These are phyloP conservation scores for Dreissena polymorpha DNA, from an alignment of 1,140 invertebrate species.

Conservation along the genomic window DNA sequence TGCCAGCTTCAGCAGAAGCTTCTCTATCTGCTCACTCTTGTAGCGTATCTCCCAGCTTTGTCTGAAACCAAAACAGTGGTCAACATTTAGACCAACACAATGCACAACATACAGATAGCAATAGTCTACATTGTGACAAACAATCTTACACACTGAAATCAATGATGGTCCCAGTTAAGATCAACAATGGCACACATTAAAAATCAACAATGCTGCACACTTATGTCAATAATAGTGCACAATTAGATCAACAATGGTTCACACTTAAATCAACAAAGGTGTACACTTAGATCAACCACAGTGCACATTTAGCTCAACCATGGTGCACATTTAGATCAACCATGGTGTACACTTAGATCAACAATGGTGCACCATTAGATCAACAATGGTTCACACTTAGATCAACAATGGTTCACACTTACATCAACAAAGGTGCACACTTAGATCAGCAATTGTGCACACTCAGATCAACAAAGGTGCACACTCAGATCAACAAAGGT, in stretches of 20 bases:
- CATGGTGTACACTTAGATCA: too few species aligned
- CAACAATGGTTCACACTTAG: background rate
- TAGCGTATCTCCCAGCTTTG: conserved; percentile 32
- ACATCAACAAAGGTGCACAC: background rate
- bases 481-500: too few species aligned
- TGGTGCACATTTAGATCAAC: too few species aligned
- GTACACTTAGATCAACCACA: background rate
- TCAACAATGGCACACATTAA: background rate
- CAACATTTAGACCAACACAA: background rate
- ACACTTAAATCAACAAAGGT: background rate
- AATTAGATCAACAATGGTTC: background rate
- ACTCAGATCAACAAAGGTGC: too few species aligned
- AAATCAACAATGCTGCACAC: background rate
- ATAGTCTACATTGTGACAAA: background rate
- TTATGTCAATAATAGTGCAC: background rate
- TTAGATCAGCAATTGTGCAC: background rate
- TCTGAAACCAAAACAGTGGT: conserved; percentile 3
- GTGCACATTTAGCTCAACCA: too few species aligned
- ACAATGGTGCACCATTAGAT: background rate
- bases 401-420: background rate
- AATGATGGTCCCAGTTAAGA: background rate
- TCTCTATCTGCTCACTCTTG: conserved; percentile 26
- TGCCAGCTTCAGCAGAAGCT: conserved; percentile 13
- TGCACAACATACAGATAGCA: background rate
- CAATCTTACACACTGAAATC: background rate